Conservation (phyloP, 2,113 vertebrate species). For the Nannobrachium achirus region DNA sequence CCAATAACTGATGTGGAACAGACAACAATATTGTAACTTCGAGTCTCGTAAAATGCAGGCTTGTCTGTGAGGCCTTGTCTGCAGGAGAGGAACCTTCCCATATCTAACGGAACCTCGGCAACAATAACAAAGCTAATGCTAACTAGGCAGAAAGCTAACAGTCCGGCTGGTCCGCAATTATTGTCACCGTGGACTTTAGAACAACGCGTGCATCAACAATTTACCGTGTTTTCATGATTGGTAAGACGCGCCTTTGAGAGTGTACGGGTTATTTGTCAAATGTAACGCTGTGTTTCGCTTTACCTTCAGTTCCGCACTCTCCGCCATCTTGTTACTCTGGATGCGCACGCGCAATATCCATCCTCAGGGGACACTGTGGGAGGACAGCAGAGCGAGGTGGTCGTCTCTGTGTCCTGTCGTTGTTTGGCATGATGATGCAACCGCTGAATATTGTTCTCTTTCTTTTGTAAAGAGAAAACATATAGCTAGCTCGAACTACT, state of each 20-base stretch:
- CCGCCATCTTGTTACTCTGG: conserved; percentile 96
- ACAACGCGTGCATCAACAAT: background rate
- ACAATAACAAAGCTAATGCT: conserved; percentile 80
- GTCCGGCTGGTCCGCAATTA: conserved; percentile 22
- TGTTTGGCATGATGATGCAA: too few species aligned
- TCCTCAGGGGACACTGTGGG: conserved; percentile 82
- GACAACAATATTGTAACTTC: background rate
- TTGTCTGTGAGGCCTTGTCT: conserved; percentile 6
- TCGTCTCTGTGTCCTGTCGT: too few species aligned
- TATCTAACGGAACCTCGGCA: conserved; percentile 62
- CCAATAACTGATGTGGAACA: fast-evolving
- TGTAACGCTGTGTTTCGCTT: conserved; percentile 86
- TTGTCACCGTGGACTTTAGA: conserved; percentile 18
- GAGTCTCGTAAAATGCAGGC: background rate
- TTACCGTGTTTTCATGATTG: background rate
- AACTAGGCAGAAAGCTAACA: conserved; percentile 60
- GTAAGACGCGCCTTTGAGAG: conserved; percentile 18
- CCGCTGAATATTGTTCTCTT: too few species aligned
- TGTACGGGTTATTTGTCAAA: conserved; percentile 75
- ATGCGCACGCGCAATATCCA: conserved; percentile 88
- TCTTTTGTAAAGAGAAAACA: too few species aligned
- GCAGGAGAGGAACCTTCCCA: conserved; percentile 33
- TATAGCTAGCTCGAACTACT: too few species aligned
- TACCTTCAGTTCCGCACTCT: conserved; percentile 99
- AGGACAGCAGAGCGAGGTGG: background rate